A percentile compares a stretch with the other conserved stretches of the same genome.
Conservation (phyloP, 2,113 vertebrate species). For the Neodon shergylaensis region DNA sequence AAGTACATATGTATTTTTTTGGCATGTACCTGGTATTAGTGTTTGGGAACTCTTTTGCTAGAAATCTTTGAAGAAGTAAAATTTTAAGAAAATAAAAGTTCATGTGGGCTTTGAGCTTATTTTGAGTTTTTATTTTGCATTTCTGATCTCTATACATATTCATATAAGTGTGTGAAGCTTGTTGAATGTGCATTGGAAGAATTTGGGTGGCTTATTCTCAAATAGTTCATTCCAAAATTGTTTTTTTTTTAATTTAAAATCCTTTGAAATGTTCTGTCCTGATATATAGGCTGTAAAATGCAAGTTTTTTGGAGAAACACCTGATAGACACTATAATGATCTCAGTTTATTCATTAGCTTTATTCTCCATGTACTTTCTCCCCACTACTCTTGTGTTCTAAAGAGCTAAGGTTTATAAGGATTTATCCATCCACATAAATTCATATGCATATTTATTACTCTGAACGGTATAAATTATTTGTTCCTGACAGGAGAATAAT, state of each 20-base stretch:
- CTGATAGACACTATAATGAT: slow-evolving; percentile 76
- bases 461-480: slow-evolving; percentile 75
- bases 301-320: slow-evolving; percentile 66
- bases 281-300: slow-evolving; percentile 68
- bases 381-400: slow-evolving; percentile 68
- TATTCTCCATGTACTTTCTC: slow-evolving; percentile 64
- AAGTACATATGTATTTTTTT: slow-evolving; percentile 2
- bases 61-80: slow-evolving; percentile 46
- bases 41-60: slow-evolving; percentile 74
- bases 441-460: slow-evolving; percentile 83
- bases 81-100: slow-evolving; percentile 67
- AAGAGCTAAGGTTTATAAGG: slow-evolving; percentile 76
- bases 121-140: slow-evolving; percentile 41
- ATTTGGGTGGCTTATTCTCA: slow-evolving; percentile 44
- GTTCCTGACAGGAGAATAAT: slow-evolving; percentile 79
- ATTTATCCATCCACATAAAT: slow-evolving; percentile 78
- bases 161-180: not conserved
- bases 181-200: slow-evolving; percentile 40
- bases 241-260: slow-evolving; percentile 60
- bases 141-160: not conserved
- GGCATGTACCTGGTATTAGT: slow-evolving; percentile 76
- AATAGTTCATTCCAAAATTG: slow-evolving; percentile 43
- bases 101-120: slow-evolving; percentile 33
- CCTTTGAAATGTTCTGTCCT: slow-evolving; percentile 58
- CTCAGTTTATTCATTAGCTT: slow-evolving; percentile 72